Percentiles rank a stretch among this genome's conserved stretches.
These are phyloP conservation scores for Nothobranchius furzeri DNA, from an alignment of 2,113 vertebrate genomes.

Conservation along the genomic window DNA sequence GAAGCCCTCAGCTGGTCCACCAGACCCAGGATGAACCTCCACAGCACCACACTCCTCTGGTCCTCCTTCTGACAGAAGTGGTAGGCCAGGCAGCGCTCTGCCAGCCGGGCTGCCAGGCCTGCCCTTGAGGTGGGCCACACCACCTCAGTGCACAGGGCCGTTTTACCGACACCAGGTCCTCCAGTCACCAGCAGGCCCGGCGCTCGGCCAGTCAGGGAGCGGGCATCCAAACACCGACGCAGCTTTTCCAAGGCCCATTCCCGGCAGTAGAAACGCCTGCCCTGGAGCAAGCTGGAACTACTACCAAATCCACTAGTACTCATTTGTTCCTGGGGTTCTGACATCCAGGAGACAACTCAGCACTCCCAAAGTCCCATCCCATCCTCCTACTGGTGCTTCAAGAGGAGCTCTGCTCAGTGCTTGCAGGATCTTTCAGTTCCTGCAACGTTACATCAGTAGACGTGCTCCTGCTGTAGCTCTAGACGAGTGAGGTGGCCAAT, in stretches of 20 bases:
- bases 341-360: conserved; percentile 23
- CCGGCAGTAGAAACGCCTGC: conserved; percentile 81
- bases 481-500: neutral
- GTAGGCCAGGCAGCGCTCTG: conserved; percentile 74
- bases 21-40: conserved; percentile 79
- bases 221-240: conserved; percentile 71
- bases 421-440: conserved; percentile 24
- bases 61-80: conserved; percentile 83
- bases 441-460: conserved; percentile 45
- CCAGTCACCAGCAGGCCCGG: conserved; percentile 78
- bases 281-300: conserved; percentile 72
- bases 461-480: conserved; percentile 10
- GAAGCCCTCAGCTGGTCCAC: conserved; percentile 77
- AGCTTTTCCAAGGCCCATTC: conserved; percentile 85
- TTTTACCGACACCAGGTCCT: conserved; percentile 81
- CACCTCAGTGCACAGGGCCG: conserved; percentile 76
- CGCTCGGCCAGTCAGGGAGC: conserved; percentile 39
- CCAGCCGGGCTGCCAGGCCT: conserved; percentile 61
- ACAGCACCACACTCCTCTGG: conserved; percentile 65
- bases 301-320: conserved; percentile 53
- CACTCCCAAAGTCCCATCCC: conserved; percentile 41
- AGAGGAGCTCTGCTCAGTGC: conserved; percentile 1
- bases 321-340: conserved; percentile 55
- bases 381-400: conserved; percentile 42
- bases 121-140: conserved; percentile 78